Evolutionary conservation across 1,140 invertebrate genomes (phyloP), one percentile per base, ranked within the genome.

Genomic region (Macrobrachium nipponense): DNA sequence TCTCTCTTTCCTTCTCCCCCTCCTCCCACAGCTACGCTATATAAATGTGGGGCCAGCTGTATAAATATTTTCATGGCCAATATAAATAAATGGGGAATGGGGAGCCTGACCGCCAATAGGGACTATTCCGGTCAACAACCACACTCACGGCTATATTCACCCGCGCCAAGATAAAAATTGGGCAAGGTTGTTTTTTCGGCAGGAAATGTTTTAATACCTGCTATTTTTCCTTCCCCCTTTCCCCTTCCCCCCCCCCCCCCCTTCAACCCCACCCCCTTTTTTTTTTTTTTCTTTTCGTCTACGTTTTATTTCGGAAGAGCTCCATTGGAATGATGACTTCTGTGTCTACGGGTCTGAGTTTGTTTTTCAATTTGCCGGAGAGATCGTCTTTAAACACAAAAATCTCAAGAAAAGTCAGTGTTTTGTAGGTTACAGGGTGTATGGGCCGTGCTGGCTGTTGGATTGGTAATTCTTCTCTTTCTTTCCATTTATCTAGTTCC

Each of bases 11-110:
- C 18, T 75, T 78, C 62, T 59, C 66, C 23, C 44, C 2, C 82
- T 59, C 82, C 70, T 64, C 43, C 80, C 76, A 75, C 73, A n/a
- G 59, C 75, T 61, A 59, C 82, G 82, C 82, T 85, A 85, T 85
- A 85, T 85, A 85, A 79, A 85, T 85, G 82, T 85, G 82, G 76
- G 64, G 82, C 62, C 82, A 85, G 82, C 82, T 85, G 82, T 70
- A 79, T 79, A 85, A 85, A 85, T 85, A 85, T 85, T 85, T 85
- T 85, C 82, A 85, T 85, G 82, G 82, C 75, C 82, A 85, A 85
- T 85, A 85, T 85, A 85, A 85, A 85, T 85, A 85, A 85, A 85
- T 85, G 82, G 76, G 82, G 82, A 79, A 79, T 85, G 76, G 82
- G 82, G 82, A 68, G 73, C 59, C 82, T 84, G 82, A 85, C 76